A percentile compares a stretch with the other conserved stretches of the same genome.
These are phyloP conservation scores for Melanotaenia nigrans DNA, from an alignment of 2,797 vertebrate species.

Conservation along the genomic window DNA sequence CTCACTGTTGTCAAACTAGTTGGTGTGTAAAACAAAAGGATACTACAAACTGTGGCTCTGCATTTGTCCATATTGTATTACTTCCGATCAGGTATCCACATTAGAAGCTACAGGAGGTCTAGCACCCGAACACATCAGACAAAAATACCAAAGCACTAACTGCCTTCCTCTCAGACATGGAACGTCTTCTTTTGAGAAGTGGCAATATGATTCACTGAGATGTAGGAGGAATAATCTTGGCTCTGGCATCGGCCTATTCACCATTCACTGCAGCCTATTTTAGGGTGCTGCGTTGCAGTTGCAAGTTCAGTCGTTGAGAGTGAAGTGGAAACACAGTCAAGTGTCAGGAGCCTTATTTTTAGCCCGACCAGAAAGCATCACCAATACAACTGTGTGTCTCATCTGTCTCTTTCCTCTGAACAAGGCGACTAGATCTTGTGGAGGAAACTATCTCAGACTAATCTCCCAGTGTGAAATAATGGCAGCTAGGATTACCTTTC, in stretches of 20 bases:
- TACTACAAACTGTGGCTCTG: neutral
- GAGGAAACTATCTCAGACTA: conserved; percentile 72
- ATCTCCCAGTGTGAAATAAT: conserved; percentile 65
- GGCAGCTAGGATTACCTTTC: conserved; percentile 60
- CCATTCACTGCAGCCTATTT: conserved; percentile 78
- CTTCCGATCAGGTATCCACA: conserved; percentile 9
- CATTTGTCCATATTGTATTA: conserved; percentile 1
- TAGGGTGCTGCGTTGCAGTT: conserved; percentile 72
- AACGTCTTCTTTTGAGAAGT: conserved; percentile 61
- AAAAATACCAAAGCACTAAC: conserved; percentile 8
- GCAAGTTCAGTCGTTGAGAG: conserved; percentile 74
- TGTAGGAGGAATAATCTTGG: conserved; percentile 72
- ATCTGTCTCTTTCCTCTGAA: conserved; percentile 67
- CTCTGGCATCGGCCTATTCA: conserved; percentile 68
- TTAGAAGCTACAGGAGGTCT: conserved; percentile 20
- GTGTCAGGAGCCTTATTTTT: conserved; percentile 84
- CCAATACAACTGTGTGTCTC: conserved; percentile 75
- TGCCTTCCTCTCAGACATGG: conserved; percentile 39
- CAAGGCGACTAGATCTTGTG: conserved; percentile 44
- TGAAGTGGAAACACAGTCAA: conserved; percentile 86
- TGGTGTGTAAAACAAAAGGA: conserved; percentile 8
- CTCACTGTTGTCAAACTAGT: conserved; percentile 3
- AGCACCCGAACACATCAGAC: conserved; percentile 13
- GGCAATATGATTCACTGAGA: conserved; percentile 73
- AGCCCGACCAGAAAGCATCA: conserved; percentile 78